A percentile compares a stretch with the other conserved stretches of the same genome.
Conservation (phyloP, 2,113 vertebrate genomes). For the Illadopsis cleaveri region DNA sequence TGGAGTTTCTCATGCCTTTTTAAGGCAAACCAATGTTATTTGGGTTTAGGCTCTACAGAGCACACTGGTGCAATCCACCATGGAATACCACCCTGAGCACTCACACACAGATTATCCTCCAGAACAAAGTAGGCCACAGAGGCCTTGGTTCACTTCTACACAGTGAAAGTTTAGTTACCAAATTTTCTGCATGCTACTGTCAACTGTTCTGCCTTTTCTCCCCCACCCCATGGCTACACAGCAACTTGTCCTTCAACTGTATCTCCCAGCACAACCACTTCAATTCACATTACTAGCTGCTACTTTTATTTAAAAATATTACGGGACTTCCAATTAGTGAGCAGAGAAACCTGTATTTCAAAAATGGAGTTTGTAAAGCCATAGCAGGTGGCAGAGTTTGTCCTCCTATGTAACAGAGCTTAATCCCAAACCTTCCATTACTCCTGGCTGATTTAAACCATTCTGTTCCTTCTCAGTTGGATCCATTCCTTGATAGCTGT, state of each 20-base stretch:
- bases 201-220: neutral
- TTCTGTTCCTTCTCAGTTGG: neutral
- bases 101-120: neutral
- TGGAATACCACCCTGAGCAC: neutral
- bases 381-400: neutral
- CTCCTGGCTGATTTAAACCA: constrained; percentile 31
- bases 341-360: neutral
- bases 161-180: neutral
- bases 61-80: neutral
- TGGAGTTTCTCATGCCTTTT: neutral
- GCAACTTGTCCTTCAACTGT: neutral
- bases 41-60: accelerated
- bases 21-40: neutral
- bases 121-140: neutral
- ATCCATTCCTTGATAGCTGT: constrained; percentile 36
- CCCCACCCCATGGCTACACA: neutral
- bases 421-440: constrained; percentile 4
- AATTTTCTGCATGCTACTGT: neutral
- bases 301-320: neutral
- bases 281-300: neutral
- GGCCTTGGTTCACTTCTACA: neutral
- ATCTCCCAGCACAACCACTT: neutral
- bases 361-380: neutral
- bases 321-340: neutral
- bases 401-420: neutral